A percentile compares a stretch with the other conserved stretches of the same genome.
Evolutionary conservation across 2,113 vertebrate species (phyloP).

Genomic region (Eptesicus fuscus): DNA sequence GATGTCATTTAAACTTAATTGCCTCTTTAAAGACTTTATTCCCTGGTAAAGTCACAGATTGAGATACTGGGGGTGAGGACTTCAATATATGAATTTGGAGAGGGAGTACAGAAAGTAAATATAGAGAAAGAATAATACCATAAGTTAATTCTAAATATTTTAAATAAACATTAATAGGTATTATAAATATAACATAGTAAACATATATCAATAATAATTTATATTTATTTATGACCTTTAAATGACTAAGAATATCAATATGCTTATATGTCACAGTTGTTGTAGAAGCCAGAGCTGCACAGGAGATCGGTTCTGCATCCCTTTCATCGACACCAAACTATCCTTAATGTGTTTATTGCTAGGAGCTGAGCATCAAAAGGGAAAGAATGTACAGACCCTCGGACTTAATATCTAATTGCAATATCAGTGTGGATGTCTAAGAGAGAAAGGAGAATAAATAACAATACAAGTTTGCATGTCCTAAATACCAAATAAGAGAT

Average conservation of each 20-base stretch:
- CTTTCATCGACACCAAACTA: neutral
- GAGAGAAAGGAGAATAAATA: conserved; percentile 53
- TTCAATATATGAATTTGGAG: neutral
- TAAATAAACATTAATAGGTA: neutral
- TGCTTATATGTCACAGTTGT: neutral
- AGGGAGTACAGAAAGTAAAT: neutral
- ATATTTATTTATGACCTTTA: neutral
- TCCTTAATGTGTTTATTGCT: conserved; percentile 40
- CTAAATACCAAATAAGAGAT: conserved; percentile 57
- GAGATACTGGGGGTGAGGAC: neutral
- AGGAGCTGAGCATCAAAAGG: conserved; percentile 32
- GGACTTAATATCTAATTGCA: conserved; percentile 37
- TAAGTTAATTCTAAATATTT: neutral
- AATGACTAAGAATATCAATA: neutral
- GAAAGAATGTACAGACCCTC: conserved; percentile 26
- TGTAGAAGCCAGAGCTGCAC: neutral
- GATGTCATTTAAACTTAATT: neutral
- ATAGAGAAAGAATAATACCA: neutral
- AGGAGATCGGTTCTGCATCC: neutral
- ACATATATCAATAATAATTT: neutral
- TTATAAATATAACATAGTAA: neutral
- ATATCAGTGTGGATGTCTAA: neutral
- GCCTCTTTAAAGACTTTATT: neutral
- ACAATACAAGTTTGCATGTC: conserved; percentile 38
- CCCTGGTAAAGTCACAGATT: neutral